Base-by-base conservation (phyloP, 1,140 invertebrate genomes). In the Ceratosolen solmsi region DNA sequence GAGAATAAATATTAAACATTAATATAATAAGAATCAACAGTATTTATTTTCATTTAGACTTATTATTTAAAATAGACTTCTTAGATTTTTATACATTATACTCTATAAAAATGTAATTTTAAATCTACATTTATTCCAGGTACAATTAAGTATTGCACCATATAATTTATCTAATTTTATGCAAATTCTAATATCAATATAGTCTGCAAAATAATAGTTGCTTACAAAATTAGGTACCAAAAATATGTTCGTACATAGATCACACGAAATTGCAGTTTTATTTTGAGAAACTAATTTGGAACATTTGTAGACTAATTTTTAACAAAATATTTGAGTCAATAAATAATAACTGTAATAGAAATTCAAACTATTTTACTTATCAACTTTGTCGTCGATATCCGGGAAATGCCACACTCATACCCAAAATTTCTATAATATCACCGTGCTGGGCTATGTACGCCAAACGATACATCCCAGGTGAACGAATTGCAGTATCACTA, bases 401-500 rank as follows among this genome's bases (percentile, higher is more conserved):
- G 71, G 90, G 87, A 87, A 94, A 94, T 11, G 89, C 85, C 49
- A 88, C 85, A 86, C 93, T 93, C 79, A 94, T 90, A 7, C 93
- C 93, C 58, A 93, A 87, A 54, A 94, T 93, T 82, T 92, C 91
- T 17, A 94, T 93, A 80, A 94, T 93, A 84, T 93, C 93, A 54
- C 93, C 93, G 2, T 93, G 93, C 89, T 95, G 93, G 84, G 94
- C 95, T 88, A 96, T 94, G 88, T 96, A 97, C 82, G 96, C 91
- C 72, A 96, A 92, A 27, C 94, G 90, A 89, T 96, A 96, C 85
- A 93, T 93, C 33, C 95, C 95, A 11, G 94, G 93, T 15, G 91
- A 90, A 46, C 93, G 88, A 13, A 95, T 89, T 2, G 93, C 93
- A 58, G 93, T 93, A 82, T 94, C 91, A 86, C 94, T 89, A 46